Conservation (phyloP, 2,888 invertebrate genomes). For the Timandra comae region DNA sequence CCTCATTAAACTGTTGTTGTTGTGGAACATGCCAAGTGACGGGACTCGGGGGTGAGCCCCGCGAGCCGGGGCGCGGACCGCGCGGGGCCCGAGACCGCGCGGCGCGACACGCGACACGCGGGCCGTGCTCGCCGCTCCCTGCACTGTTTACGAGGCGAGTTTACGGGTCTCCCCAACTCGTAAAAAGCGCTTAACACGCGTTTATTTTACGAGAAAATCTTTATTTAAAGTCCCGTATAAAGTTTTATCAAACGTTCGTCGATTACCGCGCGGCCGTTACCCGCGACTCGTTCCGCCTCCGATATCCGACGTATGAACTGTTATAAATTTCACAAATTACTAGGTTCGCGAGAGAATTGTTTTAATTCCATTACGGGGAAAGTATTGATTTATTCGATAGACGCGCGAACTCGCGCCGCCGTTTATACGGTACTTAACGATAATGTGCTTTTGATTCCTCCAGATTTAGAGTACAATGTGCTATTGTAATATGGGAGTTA, state of each 20-base stretch:
- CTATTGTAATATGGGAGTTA: conserved; percentile 7
- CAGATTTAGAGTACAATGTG: conserved; percentile 12
- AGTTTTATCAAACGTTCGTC: no score
- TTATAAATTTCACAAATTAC: neutral
- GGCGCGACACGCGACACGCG: neutral
- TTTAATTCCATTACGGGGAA: conserved; percentile 27
- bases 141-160: no score
- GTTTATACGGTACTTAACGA: conserved; percentile 24
- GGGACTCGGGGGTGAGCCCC: neutral
- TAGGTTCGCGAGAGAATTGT: conserved; percentile 8
- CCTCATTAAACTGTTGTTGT: conserved; percentile 13
- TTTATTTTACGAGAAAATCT: neutral
- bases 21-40: conserved; percentile 7
- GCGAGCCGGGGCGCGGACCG: no score
- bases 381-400: conserved; percentile 30
- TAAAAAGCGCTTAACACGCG: neutral
- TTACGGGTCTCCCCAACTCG: neutral
- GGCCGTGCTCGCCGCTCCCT: neutral
- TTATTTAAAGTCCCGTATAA: neutral
- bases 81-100: conserved; percentile 1
- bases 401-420: conserved; percentile 19
- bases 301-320: neutral
- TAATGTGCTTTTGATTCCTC: conserved; percentile 25
- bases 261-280: neutral
- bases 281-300: neutral